Conservation (phyloP, 2,113 vertebrate species). For the Pomatostomus ruficeps region DNA sequence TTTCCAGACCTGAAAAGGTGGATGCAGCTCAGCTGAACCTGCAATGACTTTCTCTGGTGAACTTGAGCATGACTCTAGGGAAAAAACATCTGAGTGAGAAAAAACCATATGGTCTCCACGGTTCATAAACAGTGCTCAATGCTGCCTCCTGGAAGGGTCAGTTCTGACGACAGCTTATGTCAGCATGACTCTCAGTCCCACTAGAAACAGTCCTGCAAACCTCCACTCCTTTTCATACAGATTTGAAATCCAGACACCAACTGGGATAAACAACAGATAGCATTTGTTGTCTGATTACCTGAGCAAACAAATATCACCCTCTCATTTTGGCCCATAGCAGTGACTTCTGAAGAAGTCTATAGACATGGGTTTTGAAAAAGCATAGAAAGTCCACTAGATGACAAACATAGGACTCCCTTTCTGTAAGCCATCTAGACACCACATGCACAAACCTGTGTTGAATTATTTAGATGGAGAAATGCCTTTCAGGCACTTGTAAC, state of each 20-base stretch:
- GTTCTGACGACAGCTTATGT: background rate
- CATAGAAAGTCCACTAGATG: background rate
- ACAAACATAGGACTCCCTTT: conserved; percentile 9
- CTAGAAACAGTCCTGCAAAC: background rate
- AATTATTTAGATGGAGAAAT: conserved; percentile 17
- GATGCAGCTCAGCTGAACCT: background rate
- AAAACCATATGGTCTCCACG: background rate
- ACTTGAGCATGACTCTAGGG: rapidly evolving
- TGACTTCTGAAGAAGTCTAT: background rate
- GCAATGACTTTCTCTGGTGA: background rate
- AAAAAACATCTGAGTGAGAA: background rate
- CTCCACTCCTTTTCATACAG: background rate
- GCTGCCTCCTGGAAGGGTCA: background rate
- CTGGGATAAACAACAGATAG: background rate
- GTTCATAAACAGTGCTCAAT: background rate
- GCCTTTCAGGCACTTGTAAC: background rate
- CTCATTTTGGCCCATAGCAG: background rate
- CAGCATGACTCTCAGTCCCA: background rate
- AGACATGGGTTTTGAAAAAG: conserved; percentile 4
- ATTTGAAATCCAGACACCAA: background rate
- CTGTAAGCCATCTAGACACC: background rate
- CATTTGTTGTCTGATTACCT: background rate
- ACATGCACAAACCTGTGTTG: background rate
- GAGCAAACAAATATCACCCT: background rate
- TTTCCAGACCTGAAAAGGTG: background rate